phyloP scores from a whole-genome alignment of 37 sponge, comb jelly and placozoan genomes.

The Cliona cf. orientalis region DNA sequence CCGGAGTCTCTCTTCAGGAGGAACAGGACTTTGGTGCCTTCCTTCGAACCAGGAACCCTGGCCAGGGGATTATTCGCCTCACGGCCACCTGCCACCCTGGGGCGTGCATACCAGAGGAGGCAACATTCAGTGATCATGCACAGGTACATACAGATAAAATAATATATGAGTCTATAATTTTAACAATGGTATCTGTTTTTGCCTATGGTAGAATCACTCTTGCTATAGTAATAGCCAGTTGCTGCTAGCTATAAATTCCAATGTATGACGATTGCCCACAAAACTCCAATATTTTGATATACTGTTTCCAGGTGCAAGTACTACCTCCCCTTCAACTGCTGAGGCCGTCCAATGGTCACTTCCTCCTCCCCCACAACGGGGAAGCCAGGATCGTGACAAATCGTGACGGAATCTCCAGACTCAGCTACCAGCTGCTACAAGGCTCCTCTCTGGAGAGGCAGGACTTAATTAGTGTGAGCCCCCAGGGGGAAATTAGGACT shows the following conservation, averaged over 20 bases:
- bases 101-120: slow-evolving; percentile 57
- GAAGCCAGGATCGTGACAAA: slow-evolving; percentile 68
- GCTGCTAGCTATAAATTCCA: too few species aligned
- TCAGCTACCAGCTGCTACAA: slow-evolving; percentile 60
- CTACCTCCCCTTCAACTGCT: slow-evolving; percentile 54
- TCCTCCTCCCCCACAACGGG: slow-evolving; percentile 80
- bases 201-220: too few species aligned
- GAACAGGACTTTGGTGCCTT: slow-evolving; percentile 74
- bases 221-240: too few species aligned
- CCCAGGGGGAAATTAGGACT: slow-evolving; percentile 52
- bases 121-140: slow-evolving; percentile 65
- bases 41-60: slow-evolving; percentile 65
- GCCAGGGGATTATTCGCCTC: slow-evolving; percentile 45
- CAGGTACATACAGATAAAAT: too few species aligned
- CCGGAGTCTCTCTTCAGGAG: slow-evolving; percentile 69
- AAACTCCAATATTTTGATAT: too few species aligned
- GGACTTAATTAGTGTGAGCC: slow-evolving; percentile 18
- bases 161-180: too few species aligned
- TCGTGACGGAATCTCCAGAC: slow-evolving; percentile 56
- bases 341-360: slow-evolving; percentile 54
- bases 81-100: slow-evolving; percentile 55
- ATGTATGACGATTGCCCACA: too few species aligned
- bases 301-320: too few species aligned
- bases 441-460: background rate
- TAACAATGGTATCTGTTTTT: too few species aligned